Conservation (phyloP, 2,113 vertebrate species). For the Chunga burmeisteri region DNA sequence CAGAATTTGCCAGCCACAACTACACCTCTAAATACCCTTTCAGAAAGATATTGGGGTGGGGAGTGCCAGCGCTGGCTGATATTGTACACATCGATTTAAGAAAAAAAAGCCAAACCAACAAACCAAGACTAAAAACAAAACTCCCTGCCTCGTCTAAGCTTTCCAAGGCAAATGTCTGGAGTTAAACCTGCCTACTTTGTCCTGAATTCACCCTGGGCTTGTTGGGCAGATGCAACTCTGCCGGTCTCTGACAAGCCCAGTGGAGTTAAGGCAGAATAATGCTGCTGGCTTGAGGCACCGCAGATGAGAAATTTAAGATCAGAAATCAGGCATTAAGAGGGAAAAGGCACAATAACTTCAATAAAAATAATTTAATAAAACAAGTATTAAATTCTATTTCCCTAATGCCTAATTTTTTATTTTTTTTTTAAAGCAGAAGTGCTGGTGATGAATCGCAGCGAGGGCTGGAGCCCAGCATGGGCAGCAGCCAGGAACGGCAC, state of each 20-base stretch:
- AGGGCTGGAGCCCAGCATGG: background rate
- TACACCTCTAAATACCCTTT: background rate
- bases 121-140: background rate
- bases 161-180: background rate
- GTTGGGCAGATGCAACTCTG: background rate
- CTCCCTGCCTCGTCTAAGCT: background rate
- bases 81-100: background rate
- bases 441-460: background rate
- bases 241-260: background rate
- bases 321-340: background rate
- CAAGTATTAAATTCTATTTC: background rate
- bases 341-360: background rate
- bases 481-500: background rate
- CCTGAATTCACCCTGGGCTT: background rate
- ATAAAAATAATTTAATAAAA: background rate
- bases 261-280: background rate
- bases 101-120: background rate
- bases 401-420: background rate
- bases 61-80: background rate
- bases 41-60: fast-evolving
- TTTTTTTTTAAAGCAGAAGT: background rate
- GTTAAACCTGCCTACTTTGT: background rate
- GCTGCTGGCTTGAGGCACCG: background rate
- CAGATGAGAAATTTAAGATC: background rate
- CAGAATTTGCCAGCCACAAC: background rate